Base-by-base conservation (phyloP, 2,797 vertebrate genomes). In the Poecilia velifera region DNA sequence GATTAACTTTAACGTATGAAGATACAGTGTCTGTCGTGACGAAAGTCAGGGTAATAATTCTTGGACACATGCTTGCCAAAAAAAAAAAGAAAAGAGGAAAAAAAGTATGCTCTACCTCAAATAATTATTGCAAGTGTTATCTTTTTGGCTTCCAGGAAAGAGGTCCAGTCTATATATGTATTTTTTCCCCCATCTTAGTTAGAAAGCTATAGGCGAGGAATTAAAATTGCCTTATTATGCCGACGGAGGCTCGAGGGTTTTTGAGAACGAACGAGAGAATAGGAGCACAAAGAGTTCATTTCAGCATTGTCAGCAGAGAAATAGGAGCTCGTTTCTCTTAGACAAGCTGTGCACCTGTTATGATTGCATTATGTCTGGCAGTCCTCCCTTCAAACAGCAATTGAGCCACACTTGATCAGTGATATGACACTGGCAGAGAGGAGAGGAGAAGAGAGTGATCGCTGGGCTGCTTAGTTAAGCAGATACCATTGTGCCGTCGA, bases 361-460 rank as follows among this genome's bases (percentile, higher is more conserved):
- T 93, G 90, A 93, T 91, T 93, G 93, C 89, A 91, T 93, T 92
- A 92, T 81, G 85, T 91, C 91, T 93, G 90, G 88, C 90, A 90
- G 84, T 84, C 76, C 82, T 88, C 80, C 84, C 84, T 88, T 92
- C 90, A 90, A 87, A 90, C 89, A 90, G 93, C 89, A 93, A 86
- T 85, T 76, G 89, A 93, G 92, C 87, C 86, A 84, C 86, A 91
- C 89, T 94, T 88, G 90, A 93, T 93, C 91, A 91, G 82, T 73
- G 90, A 87, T 91, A 92, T 84, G 86, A 93, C 90, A 90, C 88
- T 89, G 89, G 90, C 88, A 91, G 83, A 86, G 82, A 83, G 83
- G 45, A 85, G 79, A 88, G 83, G 45, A 85, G 79, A 88, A 87
- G 45, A 86, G 82, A 89, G 88, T 83, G 87, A 87, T 91, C 84